Evolutionary conservation across 1,140 invertebrate genomes (phyloP).

Genomic region (Coptotermes formosanus): DNA sequence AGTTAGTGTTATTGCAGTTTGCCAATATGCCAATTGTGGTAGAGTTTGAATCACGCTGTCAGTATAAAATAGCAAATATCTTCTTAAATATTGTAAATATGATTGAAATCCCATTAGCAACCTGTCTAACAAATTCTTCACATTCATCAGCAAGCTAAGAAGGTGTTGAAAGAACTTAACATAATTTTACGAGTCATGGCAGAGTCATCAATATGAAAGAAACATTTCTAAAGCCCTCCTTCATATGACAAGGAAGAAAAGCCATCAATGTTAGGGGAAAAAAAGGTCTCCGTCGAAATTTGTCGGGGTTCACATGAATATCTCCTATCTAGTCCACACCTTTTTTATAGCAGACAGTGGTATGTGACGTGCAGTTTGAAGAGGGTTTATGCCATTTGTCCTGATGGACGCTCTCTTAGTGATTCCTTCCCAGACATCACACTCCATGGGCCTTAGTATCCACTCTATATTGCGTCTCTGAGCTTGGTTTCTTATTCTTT

Average conservation of each 20-base stretch:
- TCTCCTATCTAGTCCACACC: slow-evolving; percentile 1
- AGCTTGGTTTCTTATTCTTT: background rate
- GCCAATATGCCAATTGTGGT: too few relatives aligned
- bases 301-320: slow-evolving; percentile 1
- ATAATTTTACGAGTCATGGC: slow-evolving; percentile 9
- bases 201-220: background rate
- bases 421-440: background rate
- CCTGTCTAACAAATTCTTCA: background rate
- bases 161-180: background rate
- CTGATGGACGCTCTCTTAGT: background rate
- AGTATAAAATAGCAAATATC: background rate
- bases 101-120: background rate
- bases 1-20: too few relatives aligned
- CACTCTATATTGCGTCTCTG: background rate
- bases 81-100: background rate
- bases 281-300: background rate
- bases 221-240: background rate
- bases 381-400: slow-evolving; percentile 8
- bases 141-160: background rate
- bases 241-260: background rate
- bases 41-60: too few relatives aligned
- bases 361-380: slow-evolving; percentile 4
- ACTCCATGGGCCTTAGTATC: background rate
- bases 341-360: slow-evolving; percentile 9
- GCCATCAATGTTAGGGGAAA: background rate